A percentile compares a stretch with the other conserved stretches of the same genome.
Evolutionary conservation across 1,140 invertebrate genomes (phyloP).

Genomic region (Calephelis virginiensis): DNA sequence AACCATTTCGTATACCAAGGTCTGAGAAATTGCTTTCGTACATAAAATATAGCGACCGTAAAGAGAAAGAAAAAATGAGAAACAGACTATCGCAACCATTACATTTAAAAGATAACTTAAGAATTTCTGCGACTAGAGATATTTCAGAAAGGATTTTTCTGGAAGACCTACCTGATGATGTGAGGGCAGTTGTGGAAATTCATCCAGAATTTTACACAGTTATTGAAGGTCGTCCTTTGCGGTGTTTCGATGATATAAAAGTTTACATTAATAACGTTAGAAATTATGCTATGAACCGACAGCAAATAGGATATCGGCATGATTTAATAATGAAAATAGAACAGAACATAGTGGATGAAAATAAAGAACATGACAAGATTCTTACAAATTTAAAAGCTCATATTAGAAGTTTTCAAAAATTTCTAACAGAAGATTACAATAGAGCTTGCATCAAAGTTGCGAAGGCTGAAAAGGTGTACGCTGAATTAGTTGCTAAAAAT

Average conservation of each 20-base stretch:
- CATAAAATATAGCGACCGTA: slow-evolving; percentile 67
- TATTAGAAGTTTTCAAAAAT: slow-evolving; percentile 81
- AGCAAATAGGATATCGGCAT: slow-evolving; percentile 80
- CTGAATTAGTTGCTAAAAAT: slow-evolving; percentile 72
- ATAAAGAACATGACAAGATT: slow-evolving; percentile 74
- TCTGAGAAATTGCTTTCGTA: slow-evolving; percentile 70
- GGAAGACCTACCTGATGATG: slow-evolving; percentile 59
- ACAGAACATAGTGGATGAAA: slow-evolving; percentile 79
- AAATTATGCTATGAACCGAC: slow-evolving; percentile 77
- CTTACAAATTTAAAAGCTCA: slow-evolving; percentile 77
- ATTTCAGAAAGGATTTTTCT: slow-evolving; percentile 66
- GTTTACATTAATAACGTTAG: slow-evolving; percentile 80
- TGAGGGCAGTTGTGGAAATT: slow-evolving; percentile 79
- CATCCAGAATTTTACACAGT: slow-evolving; percentile 83
- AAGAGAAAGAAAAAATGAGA: slow-evolving; percentile 48
- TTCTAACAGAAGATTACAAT: slow-evolving; percentile 81
- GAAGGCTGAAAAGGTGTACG: slow-evolving; percentile 74
- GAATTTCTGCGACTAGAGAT: slow-evolving; percentile 60
- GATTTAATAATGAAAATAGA: slow-evolving; percentile 81
- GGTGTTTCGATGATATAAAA: slow-evolving; percentile 79
- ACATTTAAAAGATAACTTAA: slow-evolving; percentile 61
- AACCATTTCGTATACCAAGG: slow-evolving; percentile 51
- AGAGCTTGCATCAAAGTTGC: slow-evolving; percentile 78
- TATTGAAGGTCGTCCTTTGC: slow-evolving; percentile 78
- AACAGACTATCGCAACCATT: slow-evolving; percentile 52